phyloP scores from a whole-genome alignment of 1,140 invertebrate species.

The Zaprionus inermis region DNA sequence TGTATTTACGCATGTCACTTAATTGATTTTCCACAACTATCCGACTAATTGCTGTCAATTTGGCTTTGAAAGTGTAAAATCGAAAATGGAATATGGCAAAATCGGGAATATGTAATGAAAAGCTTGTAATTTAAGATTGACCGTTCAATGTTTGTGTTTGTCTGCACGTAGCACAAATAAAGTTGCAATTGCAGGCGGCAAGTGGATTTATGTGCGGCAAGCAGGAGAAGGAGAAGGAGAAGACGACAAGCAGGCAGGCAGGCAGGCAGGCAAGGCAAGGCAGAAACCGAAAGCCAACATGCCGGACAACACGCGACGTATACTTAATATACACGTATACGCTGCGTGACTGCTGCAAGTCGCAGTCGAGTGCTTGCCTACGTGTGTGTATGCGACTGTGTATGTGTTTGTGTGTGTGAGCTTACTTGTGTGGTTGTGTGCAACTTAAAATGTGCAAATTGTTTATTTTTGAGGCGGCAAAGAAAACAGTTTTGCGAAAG shows the following conservation, averaged over 20 bases:
- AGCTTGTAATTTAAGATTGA: conserved; percentile 51
- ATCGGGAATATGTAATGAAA: conserved; percentile 14
- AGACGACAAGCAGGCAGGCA: not conserved
- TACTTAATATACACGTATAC: conserved; percentile 74
- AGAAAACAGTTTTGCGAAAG: conserved; percentile 31
- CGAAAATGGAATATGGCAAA: conserved; percentile 13
- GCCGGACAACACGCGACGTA: conserved; percentile 66
- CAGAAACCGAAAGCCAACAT: conserved; percentile 49
- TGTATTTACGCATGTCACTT: conserved; percentile 50
- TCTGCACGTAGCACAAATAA: conserved; percentile 75
- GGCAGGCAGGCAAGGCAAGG: not conserved
- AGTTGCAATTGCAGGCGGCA: conserved; percentile 33
- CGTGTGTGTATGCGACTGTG: conserved; percentile 2
- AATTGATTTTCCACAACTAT: conserved; percentile 46
- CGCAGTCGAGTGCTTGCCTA: conserved; percentile 4
- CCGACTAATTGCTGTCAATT: conserved; percentile 21
- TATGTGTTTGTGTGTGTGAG: no score
- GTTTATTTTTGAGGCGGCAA: conserved; percentile 64
- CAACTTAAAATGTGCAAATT: conserved; percentile 81
- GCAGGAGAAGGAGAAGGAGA: not conserved
- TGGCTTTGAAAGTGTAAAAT: conserved; percentile 7
- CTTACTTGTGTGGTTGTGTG: not conserved
- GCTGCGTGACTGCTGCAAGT: conserved; percentile 69
- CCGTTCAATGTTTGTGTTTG: conserved; percentile 52
- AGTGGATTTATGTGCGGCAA: conserved; percentile 32